Evolutionary conservation across 92 coral and sea anemone species (phyloP), one percentile per base, ranked within the genome.

Genomic region (Porites cylindrica): DNA sequence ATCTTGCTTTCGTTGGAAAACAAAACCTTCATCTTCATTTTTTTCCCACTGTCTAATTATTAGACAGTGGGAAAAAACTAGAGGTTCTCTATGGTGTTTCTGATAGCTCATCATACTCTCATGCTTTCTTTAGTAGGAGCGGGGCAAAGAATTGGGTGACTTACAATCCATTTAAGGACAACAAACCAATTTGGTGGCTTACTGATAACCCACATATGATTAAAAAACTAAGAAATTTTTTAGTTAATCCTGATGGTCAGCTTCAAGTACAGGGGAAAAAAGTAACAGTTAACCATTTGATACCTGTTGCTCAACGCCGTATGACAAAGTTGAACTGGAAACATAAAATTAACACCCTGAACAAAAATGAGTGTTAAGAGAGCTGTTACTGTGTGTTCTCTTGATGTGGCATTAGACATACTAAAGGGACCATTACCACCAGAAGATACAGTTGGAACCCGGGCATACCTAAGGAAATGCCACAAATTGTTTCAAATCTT

Each of bases 71-170:
- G 8, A 80, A 80, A 8, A 88, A 18, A 64, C 43, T 88, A 24
- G 76, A 88, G 54, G 88, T 81, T 80, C 32, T 80, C n/a, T 89
- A 79, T 77, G 89, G 92, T 6, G 92, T 89, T 84, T 38, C 84
- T 70, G 92, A 89, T 84, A 89, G 86, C 24, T 76, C 92, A 32
- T 77, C 86, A 16, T 83, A 85, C 77, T 81, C 88, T 13, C 83
- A 84, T 38, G 89, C 89, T n/a, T 89, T 89, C 50, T 84, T 84
- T 61, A 70, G 68, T 51, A 61, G 70, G 23, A 70, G 80, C 0
- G 89, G 92, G 69, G 78, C 80, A 54, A 68, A 76, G 29, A 84
- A 89, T 47, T 89, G 92, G 92, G 85, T 89, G 20, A 68, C 87
- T 7, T 65, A 51, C 23, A 82, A 81, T 32, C 78, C 88, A 20